Evolutionary conservation across 2,113 vertebrate genomes (phyloP).

Genomic region (Erythrocercus mccallii): DNA sequence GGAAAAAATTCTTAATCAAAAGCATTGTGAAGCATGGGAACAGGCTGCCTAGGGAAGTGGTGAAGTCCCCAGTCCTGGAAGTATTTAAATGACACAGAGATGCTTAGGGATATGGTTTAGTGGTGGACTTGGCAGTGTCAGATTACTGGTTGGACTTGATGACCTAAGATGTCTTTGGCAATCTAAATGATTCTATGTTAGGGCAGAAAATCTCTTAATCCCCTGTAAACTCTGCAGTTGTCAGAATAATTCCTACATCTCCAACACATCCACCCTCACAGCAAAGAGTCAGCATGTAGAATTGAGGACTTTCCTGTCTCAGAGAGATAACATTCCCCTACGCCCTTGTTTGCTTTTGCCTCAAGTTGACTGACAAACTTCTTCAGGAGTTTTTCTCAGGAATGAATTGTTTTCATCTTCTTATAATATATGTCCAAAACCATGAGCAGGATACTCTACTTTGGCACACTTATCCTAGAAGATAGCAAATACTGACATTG

Average conservation of each 20-base stretch:
- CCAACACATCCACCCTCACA: background rate
- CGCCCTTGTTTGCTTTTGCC: background rate
- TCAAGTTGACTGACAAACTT: background rate
- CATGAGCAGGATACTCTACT: background rate
- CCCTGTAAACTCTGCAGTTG: background rate
- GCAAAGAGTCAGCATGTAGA: fast-evolving
- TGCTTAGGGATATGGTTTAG: background rate
- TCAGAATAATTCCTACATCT: background rate
- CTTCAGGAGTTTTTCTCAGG: background rate
- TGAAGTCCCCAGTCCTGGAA: background rate
- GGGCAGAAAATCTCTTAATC: background rate
- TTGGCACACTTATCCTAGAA: background rate
- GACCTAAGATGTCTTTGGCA: background rate
- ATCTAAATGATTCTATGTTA: background rate
- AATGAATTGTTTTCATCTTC: background rate
- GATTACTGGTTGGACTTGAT: background rate
- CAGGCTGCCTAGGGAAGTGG: background rate
- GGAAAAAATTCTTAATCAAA: background rate
- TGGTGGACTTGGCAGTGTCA: background rate
- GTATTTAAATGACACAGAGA: background rate
- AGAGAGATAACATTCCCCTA: background rate
- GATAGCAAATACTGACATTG: background rate
- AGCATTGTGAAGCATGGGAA: background rate
- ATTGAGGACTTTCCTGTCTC: background rate
- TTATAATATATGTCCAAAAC: background rate